phyloP scores from a whole-genome alignment of 2,113 vertebrate species.

The Colius striatus region DNA sequence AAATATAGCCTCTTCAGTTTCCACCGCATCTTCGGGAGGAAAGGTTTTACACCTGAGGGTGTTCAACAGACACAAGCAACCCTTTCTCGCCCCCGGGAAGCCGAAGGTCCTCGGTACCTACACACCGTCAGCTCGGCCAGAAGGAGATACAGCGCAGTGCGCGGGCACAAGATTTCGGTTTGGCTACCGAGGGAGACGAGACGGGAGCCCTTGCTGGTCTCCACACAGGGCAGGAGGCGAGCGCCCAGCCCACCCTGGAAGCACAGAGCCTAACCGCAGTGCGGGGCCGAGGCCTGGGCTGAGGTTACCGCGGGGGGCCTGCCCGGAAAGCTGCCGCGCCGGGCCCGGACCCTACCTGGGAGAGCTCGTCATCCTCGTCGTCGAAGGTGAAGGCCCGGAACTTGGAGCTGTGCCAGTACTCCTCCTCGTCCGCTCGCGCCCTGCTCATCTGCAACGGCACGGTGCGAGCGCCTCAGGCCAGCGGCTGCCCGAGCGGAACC shows the following conservation, averaged over 20 bases:
- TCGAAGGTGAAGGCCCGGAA: constrained; percentile 94
- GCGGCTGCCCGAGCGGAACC: not conserved
- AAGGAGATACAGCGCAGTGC: not conserved
- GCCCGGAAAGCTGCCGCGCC: not conserved
- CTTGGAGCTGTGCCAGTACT: constrained; percentile 95
- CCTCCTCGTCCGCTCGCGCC: constrained; percentile 90
- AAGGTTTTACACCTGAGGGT: not conserved
- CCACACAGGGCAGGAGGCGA: not conserved
- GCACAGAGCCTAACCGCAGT: not conserved
- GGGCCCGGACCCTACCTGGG: constrained; percentile 72
- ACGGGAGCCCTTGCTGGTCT: rapidly evolving
- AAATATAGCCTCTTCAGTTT: not conserved
- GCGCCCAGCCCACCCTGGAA: not conserved
- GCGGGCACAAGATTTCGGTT: rapidly evolving
- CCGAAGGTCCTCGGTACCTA: not conserved
- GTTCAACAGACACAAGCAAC: not conserved
- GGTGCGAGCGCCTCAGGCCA: not conserved
- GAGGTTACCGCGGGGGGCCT: not conserved
- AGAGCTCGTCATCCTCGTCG: constrained; percentile 92
- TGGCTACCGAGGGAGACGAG: rapidly evolving
- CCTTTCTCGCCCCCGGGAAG: not conserved
- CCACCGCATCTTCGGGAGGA: not conserved
- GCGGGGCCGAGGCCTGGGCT: not conserved
- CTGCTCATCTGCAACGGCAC: constrained; percentile 83
- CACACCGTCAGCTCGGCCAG: not conserved